phyloP scores from a whole-genome alignment of 2,888 invertebrate species.

The Mellilla xanthometata region DNA sequence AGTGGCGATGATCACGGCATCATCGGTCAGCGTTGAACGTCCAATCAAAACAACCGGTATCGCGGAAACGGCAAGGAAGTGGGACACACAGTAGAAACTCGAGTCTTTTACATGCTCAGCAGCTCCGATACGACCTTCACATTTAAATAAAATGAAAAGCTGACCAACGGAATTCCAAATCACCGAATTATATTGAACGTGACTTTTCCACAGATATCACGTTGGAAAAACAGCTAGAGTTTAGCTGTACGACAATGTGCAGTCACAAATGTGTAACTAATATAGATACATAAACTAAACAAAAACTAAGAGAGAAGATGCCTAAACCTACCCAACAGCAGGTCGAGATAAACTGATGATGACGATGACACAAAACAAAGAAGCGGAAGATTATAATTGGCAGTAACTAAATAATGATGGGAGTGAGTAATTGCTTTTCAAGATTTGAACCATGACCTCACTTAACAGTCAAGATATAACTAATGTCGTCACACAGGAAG shows the following conservation, averaged over 20 bases:
- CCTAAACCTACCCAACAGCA: too few relatives aligned
- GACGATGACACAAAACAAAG: too few relatives aligned
- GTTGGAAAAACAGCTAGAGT: too few relatives aligned
- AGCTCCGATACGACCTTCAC: slow-evolving; percentile 61
- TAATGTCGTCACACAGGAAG: slow-evolving; percentile 8
- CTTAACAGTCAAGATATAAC: slow-evolving; percentile 13
- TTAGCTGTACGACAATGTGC: too few relatives aligned
- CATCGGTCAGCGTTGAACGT: slow-evolving; percentile 22
- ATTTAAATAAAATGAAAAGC: slow-evolving; percentile 54
- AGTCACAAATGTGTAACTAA: too few relatives aligned
- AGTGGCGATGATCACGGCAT: slow-evolving; percentile 44
- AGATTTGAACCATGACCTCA: slow-evolving; percentile 30
- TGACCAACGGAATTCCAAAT: slow-evolving; percentile 30
- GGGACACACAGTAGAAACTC: slow-evolving; percentile 67
- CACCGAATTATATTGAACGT: neutral
- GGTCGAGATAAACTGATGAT: too few relatives aligned
- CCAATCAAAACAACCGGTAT: slow-evolving; percentile 63
- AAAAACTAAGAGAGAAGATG: too few relatives aligned
- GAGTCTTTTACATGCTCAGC: slow-evolving; percentile 48
- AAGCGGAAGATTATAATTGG: too few relatives aligned
- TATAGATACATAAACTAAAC: too few relatives aligned
- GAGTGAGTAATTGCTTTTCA: slow-evolving; percentile 6
- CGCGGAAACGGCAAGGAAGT: slow-evolving; percentile 59
- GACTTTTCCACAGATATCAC: too few relatives aligned
- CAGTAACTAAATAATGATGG: neutral